Evolutionary conservation across 1,140 invertebrate genomes (phyloP), one percentile per base, ranked within the genome.

Genomic region (Acromyrmex charruanus): DNA sequence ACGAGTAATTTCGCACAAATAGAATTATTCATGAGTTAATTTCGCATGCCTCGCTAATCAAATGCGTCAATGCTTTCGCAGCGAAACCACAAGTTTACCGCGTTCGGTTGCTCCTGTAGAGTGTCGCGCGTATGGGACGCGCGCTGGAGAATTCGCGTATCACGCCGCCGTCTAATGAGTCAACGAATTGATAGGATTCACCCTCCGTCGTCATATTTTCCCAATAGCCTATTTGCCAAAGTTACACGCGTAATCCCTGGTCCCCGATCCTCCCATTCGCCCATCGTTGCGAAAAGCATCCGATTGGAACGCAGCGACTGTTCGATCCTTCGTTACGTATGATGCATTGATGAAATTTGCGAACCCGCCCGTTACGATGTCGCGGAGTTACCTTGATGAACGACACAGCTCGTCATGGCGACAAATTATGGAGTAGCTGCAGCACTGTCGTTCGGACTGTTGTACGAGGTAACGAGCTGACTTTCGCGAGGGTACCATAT

Each of bases 1-100:
- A 59, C 80, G 80, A 75, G 69, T 84, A 84, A 84, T 84, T 84
- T 84, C 10, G 59, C 69, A 63, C 55, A 63, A 69, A 61, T 75
- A 75, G 69, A 84, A 84, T 84, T 84, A 84, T 84, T 84, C 80
- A 75, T 84, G 69, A 84, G 69, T 31, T 71, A 74, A 84, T 84
- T 84, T 61, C 59, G 80, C 63, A 25, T 49, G 69, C 80, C 55
- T 51, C 25, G 69, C 39, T 75, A 84, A 84, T 84, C 69, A 61
- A 84, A 63, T 61, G 69, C 80, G 28, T 61, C 55, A 28, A 75
- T 31, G 69, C 80, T 84, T 51, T 84, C 14, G 28, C 44, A 49
- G 25, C 80, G 31, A 44, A 49, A 44, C 79, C 79, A 28, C 49
- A 31, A 81, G 49, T 44, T 79, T 21, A 65, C 21, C 10, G 66